phyloP scores from a whole-genome alignment of 2,797 vertebrate genomes.

The Rhynchonycteris naso region DNA sequence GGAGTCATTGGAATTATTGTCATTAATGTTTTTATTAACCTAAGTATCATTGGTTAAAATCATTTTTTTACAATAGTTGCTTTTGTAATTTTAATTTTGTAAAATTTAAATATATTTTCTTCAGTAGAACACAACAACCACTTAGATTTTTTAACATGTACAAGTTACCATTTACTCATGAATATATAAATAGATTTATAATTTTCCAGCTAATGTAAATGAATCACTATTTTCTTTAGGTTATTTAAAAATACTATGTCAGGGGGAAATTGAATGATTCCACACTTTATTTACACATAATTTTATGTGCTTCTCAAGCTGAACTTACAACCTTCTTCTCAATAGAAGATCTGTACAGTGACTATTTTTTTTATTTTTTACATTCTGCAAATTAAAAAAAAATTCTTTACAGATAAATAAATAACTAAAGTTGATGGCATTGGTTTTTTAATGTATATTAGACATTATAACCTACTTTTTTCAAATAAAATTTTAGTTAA shows the following conservation, averaged over 20 bases:
- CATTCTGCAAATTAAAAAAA: background rate
- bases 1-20: background rate
- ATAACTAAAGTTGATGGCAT: background rate
- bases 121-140: background rate
- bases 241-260: background rate
- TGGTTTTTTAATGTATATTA: background rate
- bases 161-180: background rate
- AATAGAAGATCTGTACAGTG: background rate
- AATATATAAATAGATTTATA: background rate
- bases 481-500: background rate
- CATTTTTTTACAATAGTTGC: background rate
- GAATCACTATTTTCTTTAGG: background rate
- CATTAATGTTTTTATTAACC: background rate
- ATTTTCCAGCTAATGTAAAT: background rate
- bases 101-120: constrained; percentile 2
- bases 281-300: background rate
- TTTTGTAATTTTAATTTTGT: too few relatives aligned
- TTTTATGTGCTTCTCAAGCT: background rate
- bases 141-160: background rate
- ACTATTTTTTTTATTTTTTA: background rate
- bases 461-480: background rate
- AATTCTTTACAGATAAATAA: background rate
- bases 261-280: background rate
- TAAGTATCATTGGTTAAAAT: background rate
- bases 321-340: background rate